These are phyloP conservation scores for Palaemon carinicauda DNA, from an alignment of 1,140 invertebrate species.

Conservation along the genomic window DNA sequence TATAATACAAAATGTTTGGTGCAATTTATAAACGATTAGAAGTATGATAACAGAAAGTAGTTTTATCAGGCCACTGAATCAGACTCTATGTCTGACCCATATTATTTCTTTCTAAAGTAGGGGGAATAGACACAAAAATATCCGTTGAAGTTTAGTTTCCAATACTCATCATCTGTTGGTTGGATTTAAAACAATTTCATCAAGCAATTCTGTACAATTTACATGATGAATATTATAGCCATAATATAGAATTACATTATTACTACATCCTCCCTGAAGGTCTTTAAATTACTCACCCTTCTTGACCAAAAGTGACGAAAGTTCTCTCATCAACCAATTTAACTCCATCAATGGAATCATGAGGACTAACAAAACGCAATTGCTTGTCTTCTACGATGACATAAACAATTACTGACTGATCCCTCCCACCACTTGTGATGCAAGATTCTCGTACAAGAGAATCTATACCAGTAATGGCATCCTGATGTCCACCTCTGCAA, in stretches of 20 bases:
- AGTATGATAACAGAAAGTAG: not conserved
- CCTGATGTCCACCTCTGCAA: constrained; percentile 82
- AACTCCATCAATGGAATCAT: constrained; percentile 85
- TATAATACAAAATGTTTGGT: not conserved
- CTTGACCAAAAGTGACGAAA: constrained; percentile 89
- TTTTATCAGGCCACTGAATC: not conserved
- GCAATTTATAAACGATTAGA: too few relatives aligned
- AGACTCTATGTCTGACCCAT: too few relatives aligned
- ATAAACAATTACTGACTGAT: constrained; percentile 88
- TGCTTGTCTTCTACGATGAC: constrained; percentile 97
- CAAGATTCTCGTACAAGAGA: constrained; percentile 83
- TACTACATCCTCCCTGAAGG: not conserved
- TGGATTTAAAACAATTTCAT: too few relatives aligned
- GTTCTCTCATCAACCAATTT: constrained; percentile 90
- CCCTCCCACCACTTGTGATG: constrained; percentile 87
- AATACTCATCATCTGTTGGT: too few relatives aligned
- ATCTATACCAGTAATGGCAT: constrained; percentile 86
- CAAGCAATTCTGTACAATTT: too few relatives aligned
- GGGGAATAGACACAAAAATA: too few relatives aligned
- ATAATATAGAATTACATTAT: not conserved
- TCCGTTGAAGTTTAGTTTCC: too few relatives aligned
- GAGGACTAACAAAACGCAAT: constrained; percentile 86
- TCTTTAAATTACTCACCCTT: constrained; percentile 73
- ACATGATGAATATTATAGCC: too few relatives aligned
- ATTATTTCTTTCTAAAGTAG: too few relatives aligned